Percentiles rank a stretch among this genome's conserved stretches.
phyloP scores from a whole-genome alignment of 2,888 invertebrate species.

The Salpingus planirostris region DNA sequence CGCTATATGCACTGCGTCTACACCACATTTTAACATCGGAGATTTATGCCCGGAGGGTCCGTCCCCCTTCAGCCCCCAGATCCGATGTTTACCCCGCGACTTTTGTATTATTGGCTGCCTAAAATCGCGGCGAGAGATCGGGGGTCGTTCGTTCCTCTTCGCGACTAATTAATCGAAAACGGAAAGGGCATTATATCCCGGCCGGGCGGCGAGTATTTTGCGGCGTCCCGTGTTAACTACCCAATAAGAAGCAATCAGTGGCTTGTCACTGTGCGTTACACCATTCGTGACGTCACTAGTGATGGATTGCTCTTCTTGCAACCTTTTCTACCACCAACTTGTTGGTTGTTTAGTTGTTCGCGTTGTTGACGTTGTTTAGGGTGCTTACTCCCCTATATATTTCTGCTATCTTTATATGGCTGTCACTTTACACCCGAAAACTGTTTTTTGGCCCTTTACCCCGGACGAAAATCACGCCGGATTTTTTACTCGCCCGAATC shows the following conservation, averaged over 20 bases:
- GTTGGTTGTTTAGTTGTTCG: constrained; percentile 34
- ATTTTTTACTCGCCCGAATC: too few relatives aligned
- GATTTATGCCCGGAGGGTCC: constrained; percentile 28
- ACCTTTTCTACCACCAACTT: constrained; percentile 35
- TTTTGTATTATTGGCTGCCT: too few relatives aligned
- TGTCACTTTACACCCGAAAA: too few relatives aligned
- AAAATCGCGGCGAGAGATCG: too few relatives aligned
- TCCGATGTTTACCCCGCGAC: too few relatives aligned
- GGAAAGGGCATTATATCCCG: too few relatives aligned
- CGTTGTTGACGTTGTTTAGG: constrained; percentile 24
- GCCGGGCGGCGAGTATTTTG: constrained; percentile 11
- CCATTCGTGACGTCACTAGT: constrained; percentile 37
- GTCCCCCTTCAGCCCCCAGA: too few relatives aligned
- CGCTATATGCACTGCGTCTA: constrained; percentile 33
- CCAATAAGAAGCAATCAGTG: constrained; percentile 48
- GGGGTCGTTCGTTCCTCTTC: too few relatives aligned
- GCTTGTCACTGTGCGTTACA: constrained; percentile 42
- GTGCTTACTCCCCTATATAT: constrained; percentile 16
- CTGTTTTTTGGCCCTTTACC: too few relatives aligned
- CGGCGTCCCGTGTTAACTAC: constrained; percentile 37
- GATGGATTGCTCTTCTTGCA: constrained; percentile 40
- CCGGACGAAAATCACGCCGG: too few relatives aligned
- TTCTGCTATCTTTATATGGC: constrained; percentile 16
- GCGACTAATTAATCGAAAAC: too few relatives aligned
- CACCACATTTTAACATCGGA: constrained; percentile 31